Evolutionary conservation across 2,113 vertebrate species (phyloP), one percentile per base, ranked within the genome.

Genomic region (Apodemus sylvaticus): DNA sequence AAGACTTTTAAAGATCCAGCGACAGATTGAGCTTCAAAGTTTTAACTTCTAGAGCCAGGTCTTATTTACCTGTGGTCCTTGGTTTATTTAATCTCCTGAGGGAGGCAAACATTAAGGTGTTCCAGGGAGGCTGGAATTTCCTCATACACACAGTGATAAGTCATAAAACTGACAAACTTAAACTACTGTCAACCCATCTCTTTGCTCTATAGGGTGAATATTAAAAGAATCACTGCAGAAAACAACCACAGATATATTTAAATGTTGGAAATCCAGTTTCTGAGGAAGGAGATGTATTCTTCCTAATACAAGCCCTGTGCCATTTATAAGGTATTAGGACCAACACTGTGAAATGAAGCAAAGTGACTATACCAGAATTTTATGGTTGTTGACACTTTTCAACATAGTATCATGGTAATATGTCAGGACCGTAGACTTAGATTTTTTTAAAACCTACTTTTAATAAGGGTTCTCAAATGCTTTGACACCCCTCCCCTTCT

Each of bases 151-250:
- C 48, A 91, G 53, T 5, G 26, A 53, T 78, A 45, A 60, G 16
- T 58, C 36, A 83, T 71, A 89, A 97, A 81, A 81, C 58, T 77
- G 92, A 89, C 86, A 60, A 95, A 66, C 9, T 22, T 53, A 71
- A 93, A 78, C 58, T 81, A 39, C 58, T 39, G 51, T 22, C 34
- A 68, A 79, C 26, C 26, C 70, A 51, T 45, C n/a, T 42, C 19
- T 90, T 7, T 29, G 62, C 17, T 68, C 58, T 64, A 16, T 26
- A 3, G 62, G 51, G 3, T 92, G 42, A 71, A 51, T 87, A 73
- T 70, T 62, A 81, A 93, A 91, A 91, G 36, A n/a, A 14, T 58
- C 29, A 51, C 9, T 58, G 36, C 53, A 53, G 9, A 7, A 92
- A 90, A 90, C 22, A 87, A 36, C 11, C 16, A 20, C 12, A 10